Base-by-base conservation (phyloP, 2,113 vertebrate genomes). In the Pseudorasbora parva region DNA sequence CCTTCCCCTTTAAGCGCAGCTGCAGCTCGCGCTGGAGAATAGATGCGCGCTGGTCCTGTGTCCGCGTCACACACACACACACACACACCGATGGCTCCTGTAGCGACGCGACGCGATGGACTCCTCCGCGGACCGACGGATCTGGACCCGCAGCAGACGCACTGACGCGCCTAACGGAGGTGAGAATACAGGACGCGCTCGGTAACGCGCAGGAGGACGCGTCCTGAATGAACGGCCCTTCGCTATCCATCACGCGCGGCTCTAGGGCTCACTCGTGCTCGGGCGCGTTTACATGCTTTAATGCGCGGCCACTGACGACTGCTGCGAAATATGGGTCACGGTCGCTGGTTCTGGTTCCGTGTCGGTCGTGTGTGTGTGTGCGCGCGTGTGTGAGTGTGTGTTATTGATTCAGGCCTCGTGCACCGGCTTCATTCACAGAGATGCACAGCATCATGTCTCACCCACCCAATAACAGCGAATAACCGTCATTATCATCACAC, bases 11-110 rank as follows among this genome's bases (percentile, higher is more conserved):
- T 88, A 86, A 86, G 81, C 19, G 84, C 86, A 79, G 82, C 87
- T 87, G 85, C 27, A 57, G 81, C 83, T 30, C 30, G 30, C n/a
- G 30, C 85, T 86, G 90, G 85, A 88, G 85, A 90, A 90, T 82
- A 89, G 90, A 91, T 89, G 88, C 82, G 84, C 82, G 81, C 82
- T 37, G 33, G 33, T 37, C 33, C 33, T 37, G 33, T 37, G 33
- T 37, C 33, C 33, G 2, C 33, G 30, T 33, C 30, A 2, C 30
- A 1, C 2, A 2, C 33, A 25, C 72, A 4, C 33, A 33, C 3
- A 47, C 47, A 12, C 47, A 47, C 69, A 66, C 69, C 21, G 12
- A 77, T n/a, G 74, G 56, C 41, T 45, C 56, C 15, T 45, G 25
- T 0, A 23, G 75, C n/a, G 11, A 78, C 60, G 33, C 21, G 33